phyloP scores from a whole-genome alignment of 2,113 vertebrate species.

The Prolemur simus region DNA sequence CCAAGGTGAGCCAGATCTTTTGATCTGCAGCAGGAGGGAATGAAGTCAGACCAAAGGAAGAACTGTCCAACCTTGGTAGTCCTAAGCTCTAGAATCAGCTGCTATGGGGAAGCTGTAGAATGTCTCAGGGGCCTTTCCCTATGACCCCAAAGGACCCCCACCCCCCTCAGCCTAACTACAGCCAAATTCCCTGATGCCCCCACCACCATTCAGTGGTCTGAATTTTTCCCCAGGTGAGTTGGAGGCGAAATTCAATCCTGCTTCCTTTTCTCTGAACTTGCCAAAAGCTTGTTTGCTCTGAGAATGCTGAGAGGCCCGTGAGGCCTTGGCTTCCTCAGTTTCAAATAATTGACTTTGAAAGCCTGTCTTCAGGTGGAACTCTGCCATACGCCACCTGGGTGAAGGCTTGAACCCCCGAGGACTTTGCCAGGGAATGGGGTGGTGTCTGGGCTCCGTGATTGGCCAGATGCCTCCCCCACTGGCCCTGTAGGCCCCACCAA shows the following conservation, averaged over 20 bases:
- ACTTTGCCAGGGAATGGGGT: conserved; percentile 11
- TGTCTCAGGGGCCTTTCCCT: not conserved
- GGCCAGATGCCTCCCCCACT: not conserved
- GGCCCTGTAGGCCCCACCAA: accelerated
- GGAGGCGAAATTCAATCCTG: conserved; percentile 72
- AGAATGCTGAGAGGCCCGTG: conserved; percentile 25
- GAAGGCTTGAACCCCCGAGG: not conserved
- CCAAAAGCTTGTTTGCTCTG: conserved; percentile 74
- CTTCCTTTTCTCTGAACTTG: conserved; percentile 63
- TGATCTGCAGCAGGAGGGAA: not conserved
- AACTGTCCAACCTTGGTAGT: not conserved
- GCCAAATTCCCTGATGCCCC: not conserved
- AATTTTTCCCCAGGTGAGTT: conserved; percentile 52
- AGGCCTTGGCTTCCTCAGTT: conserved; percentile 51
- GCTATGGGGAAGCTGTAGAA: accelerated
- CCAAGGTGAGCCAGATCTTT: not conserved
- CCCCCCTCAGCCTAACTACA: not conserved
- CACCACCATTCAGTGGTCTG: not conserved
- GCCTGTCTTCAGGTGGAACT: conserved; percentile 33
- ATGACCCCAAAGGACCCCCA: not conserved
- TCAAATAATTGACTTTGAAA: conserved; percentile 70
- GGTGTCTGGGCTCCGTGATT: not conserved
- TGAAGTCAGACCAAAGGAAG: not conserved
- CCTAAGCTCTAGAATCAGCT: not conserved
- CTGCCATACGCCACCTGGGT: conserved; percentile 35